Base-by-base conservation (phyloP, 1,140 invertebrate genomes). In the Geopemphigus sp. region DNA sequence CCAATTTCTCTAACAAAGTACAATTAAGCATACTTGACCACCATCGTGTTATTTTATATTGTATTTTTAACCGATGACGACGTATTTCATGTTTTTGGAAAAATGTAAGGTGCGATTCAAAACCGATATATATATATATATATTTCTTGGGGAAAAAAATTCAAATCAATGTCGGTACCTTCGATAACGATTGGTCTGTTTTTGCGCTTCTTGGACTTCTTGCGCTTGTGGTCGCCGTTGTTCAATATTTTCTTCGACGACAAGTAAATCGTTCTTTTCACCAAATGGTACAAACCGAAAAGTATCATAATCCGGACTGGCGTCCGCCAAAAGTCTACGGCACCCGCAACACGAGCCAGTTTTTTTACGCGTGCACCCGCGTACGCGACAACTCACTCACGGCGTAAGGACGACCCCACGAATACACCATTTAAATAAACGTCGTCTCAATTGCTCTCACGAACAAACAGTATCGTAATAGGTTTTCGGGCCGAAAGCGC, bases 161-260 rank as follows among this genome's bases (percentile, higher is more conserved):
- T 39, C 32, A 8, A 39, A 39, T 39, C 8, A 39, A 4, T 8
- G 32, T 39, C 32, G 47, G n/a, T 78, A 78, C 74, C 74, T 78
- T 63, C 61, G 8, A 8, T 39, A 22, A 61, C 47, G 17, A 17
- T 39, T 8, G 22, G 74, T 59, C 63, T 78, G 74, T 26, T 76
- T 59, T 76, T 78, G n/a, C 56, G 56, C n/a, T 78, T 78, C n/a
- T 78, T 78, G 12, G 74, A 26, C 22, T 78, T 78, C 24, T 78
- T 78, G 59, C 32, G 57, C 10, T 61, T 63, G 17, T 29, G 32
- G 24, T 78, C 74, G 39, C 53, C 56, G 54, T 39, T 32, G 74
- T 78, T 78, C 8, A 78, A 63, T 63, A 78, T 61, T 61, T 78
- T 78, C 39, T 78, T 78, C 57, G 74, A 78, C 74, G 74, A 63